Percentiles rank a stretch among this genome's conserved stretches.
phyloP scores from a whole-genome alignment of 1,140 invertebrate genomes.

The Dendroctonus valens region DNA sequence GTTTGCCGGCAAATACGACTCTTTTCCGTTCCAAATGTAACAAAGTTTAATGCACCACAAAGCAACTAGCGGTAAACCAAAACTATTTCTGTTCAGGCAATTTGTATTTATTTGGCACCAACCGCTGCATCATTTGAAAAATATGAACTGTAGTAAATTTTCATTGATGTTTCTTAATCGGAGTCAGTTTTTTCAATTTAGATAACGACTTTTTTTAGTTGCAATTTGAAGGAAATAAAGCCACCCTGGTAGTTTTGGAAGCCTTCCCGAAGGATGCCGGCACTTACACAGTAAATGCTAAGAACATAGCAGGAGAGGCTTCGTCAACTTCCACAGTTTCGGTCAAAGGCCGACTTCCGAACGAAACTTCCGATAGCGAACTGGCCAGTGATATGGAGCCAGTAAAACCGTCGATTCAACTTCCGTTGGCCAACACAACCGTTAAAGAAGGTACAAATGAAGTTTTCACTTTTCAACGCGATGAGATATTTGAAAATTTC shows the following conservation, averaged over 20 bases:
- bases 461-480: neutral
- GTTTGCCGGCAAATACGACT: no score
- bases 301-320: constrained; percentile 64
- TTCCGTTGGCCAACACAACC: constrained; percentile 66
- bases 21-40: neutral
- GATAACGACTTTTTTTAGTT: constrained; percentile 53
- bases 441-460: constrained; percentile 60
- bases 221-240: constrained; percentile 59
- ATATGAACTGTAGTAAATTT: neutral
- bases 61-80: constrained; percentile 17
- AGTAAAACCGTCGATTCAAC: constrained; percentile 69
- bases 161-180: neutral
- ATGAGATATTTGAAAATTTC: neutral
- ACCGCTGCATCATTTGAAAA: neutral
- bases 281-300: constrained; percentile 63
- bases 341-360: constrained; percentile 67
- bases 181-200: neutral
- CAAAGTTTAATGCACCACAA: constrained; percentile 20
- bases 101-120: constrained; percentile 18
- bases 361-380: constrained; percentile 73
- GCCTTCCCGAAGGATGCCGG: constrained; percentile 72
- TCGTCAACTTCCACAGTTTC: constrained; percentile 64
- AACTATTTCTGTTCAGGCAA: constrained; percentile 18
- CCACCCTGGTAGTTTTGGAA: constrained; percentile 66
- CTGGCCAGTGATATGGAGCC: constrained; percentile 69